These are phyloP conservation scores for Drosophila kambysellisi DNA, from an alignment of 2,888 invertebrate species.

Conservation along the genomic window DNA sequence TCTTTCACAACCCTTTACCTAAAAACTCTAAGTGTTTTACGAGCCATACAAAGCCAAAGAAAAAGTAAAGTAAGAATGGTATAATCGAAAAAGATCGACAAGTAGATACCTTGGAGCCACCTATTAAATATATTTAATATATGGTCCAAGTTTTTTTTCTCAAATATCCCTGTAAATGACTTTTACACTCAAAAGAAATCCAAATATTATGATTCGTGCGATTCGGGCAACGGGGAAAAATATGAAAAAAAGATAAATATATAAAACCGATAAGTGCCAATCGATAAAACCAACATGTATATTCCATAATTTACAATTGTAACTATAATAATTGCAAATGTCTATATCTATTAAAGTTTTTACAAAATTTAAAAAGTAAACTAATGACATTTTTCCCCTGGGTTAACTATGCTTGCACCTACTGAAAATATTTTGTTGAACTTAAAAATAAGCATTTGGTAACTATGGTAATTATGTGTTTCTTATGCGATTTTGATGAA, in stretches of 20 bases:
- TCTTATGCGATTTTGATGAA: not conserved
- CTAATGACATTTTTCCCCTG: not conserved
- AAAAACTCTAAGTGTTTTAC: not conserved
- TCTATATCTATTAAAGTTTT: too few species aligned
- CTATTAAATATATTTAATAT: too few species aligned
- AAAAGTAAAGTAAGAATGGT: not conserved
- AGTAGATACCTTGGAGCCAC: not conserved
- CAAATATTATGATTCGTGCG: not conserved
- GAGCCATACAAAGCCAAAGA: not conserved
- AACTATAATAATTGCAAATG: not conserved
- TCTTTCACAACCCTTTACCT: not conserved
- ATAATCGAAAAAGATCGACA: not conserved
- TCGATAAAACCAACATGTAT: not conserved
- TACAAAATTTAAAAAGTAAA: too few species aligned
- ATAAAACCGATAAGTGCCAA: not conserved
- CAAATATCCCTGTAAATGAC: not conserved
- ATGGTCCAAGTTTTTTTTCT: too few species aligned
- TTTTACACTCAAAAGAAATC: not conserved
- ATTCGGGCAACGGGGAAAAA: not conserved
- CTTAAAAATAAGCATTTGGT: not conserved
- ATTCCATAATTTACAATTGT: not conserved
- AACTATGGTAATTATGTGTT: not conserved
- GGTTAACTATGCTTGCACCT: too few species aligned
- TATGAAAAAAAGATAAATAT: not conserved
- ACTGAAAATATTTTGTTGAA: not conserved